Evolutionary conservation across 2,888 invertebrate species (phyloP).

Genomic region (Spisula solida): DNA sequence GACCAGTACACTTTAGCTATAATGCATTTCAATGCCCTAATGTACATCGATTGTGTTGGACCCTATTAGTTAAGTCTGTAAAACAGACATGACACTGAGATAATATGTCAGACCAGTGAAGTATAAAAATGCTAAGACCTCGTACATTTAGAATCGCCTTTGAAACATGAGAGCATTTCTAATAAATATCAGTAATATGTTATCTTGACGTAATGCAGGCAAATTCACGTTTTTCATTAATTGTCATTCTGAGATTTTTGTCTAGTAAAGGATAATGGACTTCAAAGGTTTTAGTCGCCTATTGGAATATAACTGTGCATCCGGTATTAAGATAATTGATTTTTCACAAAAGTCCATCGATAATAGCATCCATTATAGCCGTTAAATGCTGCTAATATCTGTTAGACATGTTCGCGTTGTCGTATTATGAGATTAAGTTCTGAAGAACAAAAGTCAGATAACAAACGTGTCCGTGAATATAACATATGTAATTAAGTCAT

Average conservation of each 20-base stretch:
- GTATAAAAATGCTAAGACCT: too few relatives aligned
- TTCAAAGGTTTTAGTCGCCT: neutral
- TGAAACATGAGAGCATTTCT: neutral
- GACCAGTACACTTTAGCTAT: too few relatives aligned
- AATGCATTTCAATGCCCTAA: too few relatives aligned
- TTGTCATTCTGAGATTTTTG: neutral
- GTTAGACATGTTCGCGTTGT: neutral
- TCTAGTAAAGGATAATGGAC: neutral
- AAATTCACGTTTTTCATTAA: neutral
- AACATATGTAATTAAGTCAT: neutral
- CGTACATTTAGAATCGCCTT: neutral
- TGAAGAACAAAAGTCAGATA: neutral
- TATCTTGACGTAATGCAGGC: neutral
- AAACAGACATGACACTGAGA: too few relatives aligned
- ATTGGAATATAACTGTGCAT: neutral
- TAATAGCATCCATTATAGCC: slow-evolving; percentile 3
- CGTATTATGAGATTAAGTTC: neutral
- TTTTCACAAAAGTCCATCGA: neutral
- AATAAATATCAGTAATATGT: neutral
- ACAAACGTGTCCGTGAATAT: neutral
- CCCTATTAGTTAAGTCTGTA: too few relatives aligned
- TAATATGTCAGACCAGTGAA: too few relatives aligned
- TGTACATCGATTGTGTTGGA: too few relatives aligned
- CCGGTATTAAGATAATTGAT: neutral
- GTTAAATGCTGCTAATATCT: neutral